Conservation (phyloP, 2,888 invertebrate species). For the Cremastinae sp. region DNA sequence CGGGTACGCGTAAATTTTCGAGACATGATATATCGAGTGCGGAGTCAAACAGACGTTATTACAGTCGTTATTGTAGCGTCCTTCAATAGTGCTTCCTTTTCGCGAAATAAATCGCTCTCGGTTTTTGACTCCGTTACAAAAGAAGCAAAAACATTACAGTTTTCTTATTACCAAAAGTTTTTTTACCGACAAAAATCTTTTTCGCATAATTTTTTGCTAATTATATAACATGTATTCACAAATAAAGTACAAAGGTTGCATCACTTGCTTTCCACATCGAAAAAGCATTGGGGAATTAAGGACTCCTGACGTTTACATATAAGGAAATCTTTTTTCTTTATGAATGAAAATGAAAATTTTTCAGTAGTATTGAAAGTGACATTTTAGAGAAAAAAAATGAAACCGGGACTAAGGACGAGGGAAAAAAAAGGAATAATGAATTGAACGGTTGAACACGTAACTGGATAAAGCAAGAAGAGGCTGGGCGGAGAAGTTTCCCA, state of each 20-base stretch:
- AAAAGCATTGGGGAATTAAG: too few relatives aligned
- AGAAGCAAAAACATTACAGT: too few relatives aligned
- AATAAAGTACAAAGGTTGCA: too few relatives aligned
- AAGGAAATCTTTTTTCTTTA: too few relatives aligned
- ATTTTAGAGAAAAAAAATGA: background rate
- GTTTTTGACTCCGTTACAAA: too few relatives aligned
- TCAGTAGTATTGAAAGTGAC: constrained; percentile 6
- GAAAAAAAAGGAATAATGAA: constrained; percentile 61
- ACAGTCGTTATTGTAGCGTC: constrained; percentile 18
- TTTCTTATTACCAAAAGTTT: too few relatives aligned
- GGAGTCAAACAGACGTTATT: constrained; percentile 36
- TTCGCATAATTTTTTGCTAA: too few relatives aligned
- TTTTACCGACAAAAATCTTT: too few relatives aligned
- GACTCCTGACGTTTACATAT: too few relatives aligned
- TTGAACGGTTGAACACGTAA: constrained; percentile 63
- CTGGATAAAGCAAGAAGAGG: constrained; percentile 36
- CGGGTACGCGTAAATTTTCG: constrained; percentile 32
- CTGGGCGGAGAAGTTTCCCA: constrained; percentile 19
- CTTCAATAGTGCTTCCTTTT: background rate
- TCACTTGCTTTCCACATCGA: background rate
- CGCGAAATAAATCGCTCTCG: too few relatives aligned
- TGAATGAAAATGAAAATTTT: too few relatives aligned
- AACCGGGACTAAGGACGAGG: constrained; percentile 36
- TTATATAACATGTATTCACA: too few relatives aligned
- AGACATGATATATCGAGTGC: constrained; percentile 35